Evolutionary conservation across 2,113 vertebrate species (phyloP), one percentile per base, ranked within the genome.

Genomic region (Ellobius talpinus): DNA sequence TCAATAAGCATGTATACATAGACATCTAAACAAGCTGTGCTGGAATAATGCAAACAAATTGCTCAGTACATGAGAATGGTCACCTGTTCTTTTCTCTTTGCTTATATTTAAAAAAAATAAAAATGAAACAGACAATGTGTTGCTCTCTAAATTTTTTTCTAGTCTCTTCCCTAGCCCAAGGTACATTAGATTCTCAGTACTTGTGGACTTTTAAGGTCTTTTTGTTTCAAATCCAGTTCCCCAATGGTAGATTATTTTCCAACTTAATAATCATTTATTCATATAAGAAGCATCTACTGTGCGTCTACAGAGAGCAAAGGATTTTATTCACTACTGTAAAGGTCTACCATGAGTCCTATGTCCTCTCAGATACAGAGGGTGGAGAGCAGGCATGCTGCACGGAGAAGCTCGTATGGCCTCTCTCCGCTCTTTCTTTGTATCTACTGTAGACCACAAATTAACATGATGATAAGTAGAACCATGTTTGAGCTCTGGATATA

Each of bases 311-410:
- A 55, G 3, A 11, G 5, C 8, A 70, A 58, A 47, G 23, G 7
- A 73, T 79, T 50, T 36, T 47, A 23, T n/a, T 86, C 29, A 72
- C 2, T 31, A 1, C 1, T 76, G 39, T 33, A n/a, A 86, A 82
- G n/a, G 47, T 26, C 52, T 63, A 82, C 7, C 24, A 6, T 7
- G 31, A n/a, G 76, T 33, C n/a, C 9, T 5, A 5, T 31, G 16
- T 31, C 14, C 11, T 33, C 8, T 6, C 24, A 63, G 24, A 66
- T 1, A 61, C 2, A 21, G 2, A 5, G 6, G 6, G 0, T 63
- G 39, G 26, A 82, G 12, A 0, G 61, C 1, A 16, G 23, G 7
- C 14, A 3, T 9, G 0, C 16, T 78, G 29, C 39, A 72, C 79
- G 58, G 16, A 77, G 50, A 68, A 78, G 6, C 23, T 31, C 50